These are phyloP conservation scores for Heliconius aoede DNA, from an alignment of 2,888 invertebrate species.

Conservation along the genomic window DNA sequence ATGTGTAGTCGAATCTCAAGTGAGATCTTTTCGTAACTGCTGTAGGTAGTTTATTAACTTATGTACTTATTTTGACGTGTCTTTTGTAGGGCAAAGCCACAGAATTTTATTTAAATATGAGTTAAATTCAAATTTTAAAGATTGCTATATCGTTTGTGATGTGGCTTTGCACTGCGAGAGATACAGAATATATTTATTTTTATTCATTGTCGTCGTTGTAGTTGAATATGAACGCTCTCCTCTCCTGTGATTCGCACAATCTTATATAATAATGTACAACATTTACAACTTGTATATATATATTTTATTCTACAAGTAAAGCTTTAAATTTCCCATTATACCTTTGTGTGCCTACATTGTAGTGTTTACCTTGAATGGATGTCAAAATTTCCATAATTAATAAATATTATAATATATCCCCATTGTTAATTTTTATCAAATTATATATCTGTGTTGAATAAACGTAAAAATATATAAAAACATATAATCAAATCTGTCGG, in stretches of 20 bases:
- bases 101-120: not conserved
- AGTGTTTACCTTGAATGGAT: conserved; percentile 38
- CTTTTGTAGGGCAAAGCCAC: not conserved
- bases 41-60: conserved; percentile 1
- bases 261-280: conserved; percentile 36
- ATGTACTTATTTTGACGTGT: not conserved
- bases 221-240: conserved; percentile 31
- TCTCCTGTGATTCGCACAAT: conserved; percentile 43
- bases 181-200: conserved; percentile 2
- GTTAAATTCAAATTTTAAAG: not conserved
- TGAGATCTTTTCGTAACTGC: conserved; percentile 46
- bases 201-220: conserved; percentile 16
- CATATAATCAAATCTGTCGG: conserved; percentile 22
- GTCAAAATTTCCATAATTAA: conserved; percentile 26
- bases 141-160: not conserved
- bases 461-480: conserved; percentile 22
- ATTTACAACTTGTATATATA: conserved; percentile 36
- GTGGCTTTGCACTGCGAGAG: conserved; percentile 4
- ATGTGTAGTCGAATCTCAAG: conserved; percentile 57
- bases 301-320: conserved; percentile 47
- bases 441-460: conserved; percentile 34
- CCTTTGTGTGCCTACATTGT: conserved; percentile 50
- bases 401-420: conserved; percentile 25
- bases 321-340: conserved; percentile 50
- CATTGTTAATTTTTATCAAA: conserved; percentile 32